These are phyloP conservation scores for Petrolisthes cinctipes DNA, from an alignment of 2,888 invertebrate species.

Conservation along the genomic window DNA sequence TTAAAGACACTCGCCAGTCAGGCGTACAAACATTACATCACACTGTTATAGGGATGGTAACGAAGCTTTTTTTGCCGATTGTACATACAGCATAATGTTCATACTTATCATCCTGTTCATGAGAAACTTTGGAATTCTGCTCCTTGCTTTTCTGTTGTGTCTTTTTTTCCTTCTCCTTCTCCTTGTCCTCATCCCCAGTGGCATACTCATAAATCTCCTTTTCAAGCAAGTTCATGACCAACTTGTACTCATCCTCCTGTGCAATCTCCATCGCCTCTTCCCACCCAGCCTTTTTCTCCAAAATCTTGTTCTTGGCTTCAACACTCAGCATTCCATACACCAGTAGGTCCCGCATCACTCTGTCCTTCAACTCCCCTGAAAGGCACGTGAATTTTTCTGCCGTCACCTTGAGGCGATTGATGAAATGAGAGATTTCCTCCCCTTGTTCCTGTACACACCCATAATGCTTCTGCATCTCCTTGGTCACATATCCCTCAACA, in stretches of 20 bases:
- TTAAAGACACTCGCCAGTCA: too few species aligned
- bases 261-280: neutral
- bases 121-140: too few species aligned
- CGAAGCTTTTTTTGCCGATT: too few species aligned
- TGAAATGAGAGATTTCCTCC: neutral
- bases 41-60: too few species aligned
- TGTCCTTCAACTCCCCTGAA: neutral
- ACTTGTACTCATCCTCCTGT: neutral
- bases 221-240: neutral
- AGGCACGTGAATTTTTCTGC: neutral
- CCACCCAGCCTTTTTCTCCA: neutral
- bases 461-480: too few species aligned
- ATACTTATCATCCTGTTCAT: too few species aligned
- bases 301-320: neutral
- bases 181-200: neutral
- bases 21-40: too few species aligned
- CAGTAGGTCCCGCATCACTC: neutral
- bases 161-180: neutral
- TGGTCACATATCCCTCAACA: too few species aligned
- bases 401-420: neutral
- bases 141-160: too few species aligned
- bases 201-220: neutral
- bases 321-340: neutral
- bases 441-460: neutral
- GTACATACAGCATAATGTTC: too few species aligned